Percentiles rank a stretch among this genome's conserved stretches.
Evolutionary conservation across 2,888 invertebrate species (phyloP).

Genomic region (Harpalus rufipes): DNA sequence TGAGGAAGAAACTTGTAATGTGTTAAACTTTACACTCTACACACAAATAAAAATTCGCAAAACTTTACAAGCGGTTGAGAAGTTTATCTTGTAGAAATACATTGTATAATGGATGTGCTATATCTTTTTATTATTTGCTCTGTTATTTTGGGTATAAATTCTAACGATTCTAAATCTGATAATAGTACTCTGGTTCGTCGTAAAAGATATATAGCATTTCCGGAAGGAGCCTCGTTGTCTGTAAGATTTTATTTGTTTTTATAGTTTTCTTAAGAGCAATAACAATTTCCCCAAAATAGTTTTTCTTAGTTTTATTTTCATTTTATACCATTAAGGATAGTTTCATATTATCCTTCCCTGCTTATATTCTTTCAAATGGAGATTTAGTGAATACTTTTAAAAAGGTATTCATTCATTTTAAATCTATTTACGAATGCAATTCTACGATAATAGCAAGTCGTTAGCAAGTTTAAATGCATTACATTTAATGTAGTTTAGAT

Average conservation of each 20-base stretch:
- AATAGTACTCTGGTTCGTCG: slow-evolving; percentile 79
- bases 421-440: too few species aligned
- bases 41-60: slow-evolving; percentile 10
- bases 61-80: slow-evolving; percentile 29
- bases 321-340: too few species aligned
- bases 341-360: too few species aligned
- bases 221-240: slow-evolving; percentile 78
- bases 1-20: background rate
- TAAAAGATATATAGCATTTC: slow-evolving; percentile 84
- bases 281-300: slow-evolving; percentile 21
- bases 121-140: slow-evolving; percentile 38
- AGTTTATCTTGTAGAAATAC: slow-evolving; percentile 44
- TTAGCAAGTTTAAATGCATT: too few species aligned
- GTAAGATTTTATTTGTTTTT: slow-evolving; percentile 58
- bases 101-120: slow-evolving; percentile 49
- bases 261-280: slow-evolving; percentile 59
- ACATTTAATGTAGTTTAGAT: too few species aligned
- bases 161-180: slow-evolving; percentile 65
- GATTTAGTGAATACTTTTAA: background rate
- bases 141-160: slow-evolving; percentile 60
- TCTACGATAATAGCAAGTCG: too few species aligned
- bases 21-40: slow-evolving; percentile 56
- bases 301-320: background rate
- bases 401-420: too few species aligned
- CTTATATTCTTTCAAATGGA: background rate